A percentile compares a stretch with the other conserved stretches of the same genome.
Conservation (phyloP, 2,113 vertebrate species). For the Chloroceryle aenea region DNA sequence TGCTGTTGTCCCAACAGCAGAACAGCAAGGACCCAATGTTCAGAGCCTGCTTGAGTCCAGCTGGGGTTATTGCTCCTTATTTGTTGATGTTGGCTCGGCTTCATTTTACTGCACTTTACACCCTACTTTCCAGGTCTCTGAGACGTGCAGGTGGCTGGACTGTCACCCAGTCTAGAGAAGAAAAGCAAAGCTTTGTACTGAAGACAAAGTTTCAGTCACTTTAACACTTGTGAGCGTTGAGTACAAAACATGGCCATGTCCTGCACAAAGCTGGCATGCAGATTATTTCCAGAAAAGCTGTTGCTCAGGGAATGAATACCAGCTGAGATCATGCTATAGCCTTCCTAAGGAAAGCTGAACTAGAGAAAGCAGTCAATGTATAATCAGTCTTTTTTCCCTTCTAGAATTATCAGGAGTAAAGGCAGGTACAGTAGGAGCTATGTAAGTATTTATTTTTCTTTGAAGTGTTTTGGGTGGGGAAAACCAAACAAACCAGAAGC, state of each 20-base stretch:
- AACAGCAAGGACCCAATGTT: background rate
- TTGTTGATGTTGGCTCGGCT: background rate
- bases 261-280: background rate
- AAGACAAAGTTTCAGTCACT: background rate
- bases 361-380: background rate
- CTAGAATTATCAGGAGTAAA: background rate
- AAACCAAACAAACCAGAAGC: background rate
- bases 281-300: background rate
- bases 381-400: background rate
- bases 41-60: fast-evolving
- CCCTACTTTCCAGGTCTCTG: background rate
- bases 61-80: background rate
- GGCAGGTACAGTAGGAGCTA: background rate
- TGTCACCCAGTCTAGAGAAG: background rate
- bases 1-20: background rate
- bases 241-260: background rate
- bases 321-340: background rate
- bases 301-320: background rate
- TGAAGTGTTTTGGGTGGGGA: background rate
- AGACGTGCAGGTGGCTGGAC: background rate
- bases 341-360: background rate
- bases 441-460: background rate
- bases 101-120: background rate
- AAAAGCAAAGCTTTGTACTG: background rate
- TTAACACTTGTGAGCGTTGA: background rate